Evolutionary conservation across 1,140 invertebrate species (phyloP), one percentile per base, ranked within the genome.

Genomic region (Riptortus pedestris): DNA sequence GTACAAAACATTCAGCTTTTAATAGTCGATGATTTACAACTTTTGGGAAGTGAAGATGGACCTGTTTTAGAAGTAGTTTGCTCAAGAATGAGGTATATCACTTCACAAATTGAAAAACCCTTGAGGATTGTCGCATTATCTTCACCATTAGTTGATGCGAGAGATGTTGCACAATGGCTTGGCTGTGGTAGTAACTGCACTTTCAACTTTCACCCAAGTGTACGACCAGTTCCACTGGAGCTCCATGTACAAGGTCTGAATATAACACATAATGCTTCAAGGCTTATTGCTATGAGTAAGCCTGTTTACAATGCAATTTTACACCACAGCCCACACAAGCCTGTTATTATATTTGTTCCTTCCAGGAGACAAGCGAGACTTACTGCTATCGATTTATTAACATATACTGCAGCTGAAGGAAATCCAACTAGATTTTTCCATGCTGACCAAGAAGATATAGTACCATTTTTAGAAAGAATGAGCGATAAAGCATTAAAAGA

Each of bases 141-240:
- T 27, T 87, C 93, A 0, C 96, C 96, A 0, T 77, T 99, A 27
- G 91, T 91, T 5, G 96, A 98, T 80, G 93, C 96, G 0, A 85
- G 89, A 67, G 97, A 99, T 76, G 85, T 98, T 12, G 87, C 93
- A 0, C 90, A 96, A 72, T 99, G 97, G 97, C 77, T 99, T 1
- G 96, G 95, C 18, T 96, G 93, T 71, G 88, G 86, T 67, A 84
- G 91, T 3, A 92, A 92, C 66, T 85, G 86, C 28, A 93, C 93
- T 0, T 99, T 98, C 74, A 99, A 99, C 79, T 99, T 99, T 74
- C 94, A 98, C 74, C 96, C 96, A 0, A 96, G 92, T 72, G 95
- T 98, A 9, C 79, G 96, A 20, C 96, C 96, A 9, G 79, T 98
- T 28, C 93, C 93, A 0, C 74, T 99, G 5, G 95, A 99, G 74